phyloP scores from a whole-genome alignment of 2,888 invertebrate species.

The Drosophila kuntzei region DNA sequence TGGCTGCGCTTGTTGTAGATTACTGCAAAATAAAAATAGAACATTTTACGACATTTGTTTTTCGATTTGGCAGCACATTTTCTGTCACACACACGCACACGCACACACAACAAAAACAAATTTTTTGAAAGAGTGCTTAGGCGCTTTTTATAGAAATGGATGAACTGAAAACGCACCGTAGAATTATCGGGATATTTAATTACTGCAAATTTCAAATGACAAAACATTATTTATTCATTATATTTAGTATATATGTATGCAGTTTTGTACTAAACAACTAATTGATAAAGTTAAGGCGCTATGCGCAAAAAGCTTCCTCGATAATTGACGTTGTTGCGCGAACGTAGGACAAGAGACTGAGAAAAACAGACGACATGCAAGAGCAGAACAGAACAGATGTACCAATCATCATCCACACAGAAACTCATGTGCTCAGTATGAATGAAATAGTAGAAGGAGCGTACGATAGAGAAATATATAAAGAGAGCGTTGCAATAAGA shows the following conservation, averaged over 20 bases:
- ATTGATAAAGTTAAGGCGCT: conserved; percentile 48
- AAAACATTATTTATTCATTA: conserved; percentile 51
- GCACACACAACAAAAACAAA: conserved; percentile 42
- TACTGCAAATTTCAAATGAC: conserved; percentile 24
- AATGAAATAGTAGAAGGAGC: conserved; percentile 68
- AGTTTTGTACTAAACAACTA: conserved; percentile 23
- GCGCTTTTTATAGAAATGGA: conserved; percentile 51
- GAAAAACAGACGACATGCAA: conserved; percentile 40
- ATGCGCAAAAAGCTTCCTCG: conserved; percentile 49
- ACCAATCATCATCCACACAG: conserved; percentile 13
- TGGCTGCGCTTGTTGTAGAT: conserved; percentile 50
- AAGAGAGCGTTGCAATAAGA: conserved; percentile 32
- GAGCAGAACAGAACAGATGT: conserved; percentile 58
- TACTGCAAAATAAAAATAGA: conserved; percentile 80
- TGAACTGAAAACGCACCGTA: conserved; percentile 42
- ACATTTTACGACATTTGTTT: conserved; percentile 72
- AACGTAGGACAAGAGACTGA: conserved; percentile 77
- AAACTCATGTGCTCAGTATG: conserved; percentile 45
- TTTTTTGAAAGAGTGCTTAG: conserved; percentile 19
- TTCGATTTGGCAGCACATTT: conserved; percentile 66
- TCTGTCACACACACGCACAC: conserved; percentile 51
- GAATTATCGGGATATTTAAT: conserved; percentile 25
- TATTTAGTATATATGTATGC: conserved; percentile 20
- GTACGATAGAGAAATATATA: conserved; percentile 26
- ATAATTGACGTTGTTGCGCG: conserved; percentile 65